These are phyloP conservation scores for Menura novaehollandiae DNA, from an alignment of 2,113 vertebrate species.

Conservation along the genomic window DNA sequence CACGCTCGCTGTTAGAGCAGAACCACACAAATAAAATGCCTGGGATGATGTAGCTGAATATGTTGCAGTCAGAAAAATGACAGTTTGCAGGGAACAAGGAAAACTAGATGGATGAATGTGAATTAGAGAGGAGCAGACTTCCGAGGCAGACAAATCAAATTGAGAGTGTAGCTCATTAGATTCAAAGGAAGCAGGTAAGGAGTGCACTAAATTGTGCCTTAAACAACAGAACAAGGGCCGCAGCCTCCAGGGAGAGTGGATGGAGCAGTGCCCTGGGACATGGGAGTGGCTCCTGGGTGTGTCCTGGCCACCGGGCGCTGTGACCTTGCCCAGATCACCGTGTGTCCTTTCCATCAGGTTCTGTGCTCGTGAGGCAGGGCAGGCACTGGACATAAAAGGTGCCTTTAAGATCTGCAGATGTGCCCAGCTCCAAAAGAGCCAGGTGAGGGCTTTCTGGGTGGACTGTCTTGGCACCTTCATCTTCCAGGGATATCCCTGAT, in stretches of 20 bases:
- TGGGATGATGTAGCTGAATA: conserved; percentile 8
- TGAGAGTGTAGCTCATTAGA: background rate
- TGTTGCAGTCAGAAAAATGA: background rate
- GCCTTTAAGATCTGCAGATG: background rate
- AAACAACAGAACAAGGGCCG: background rate
- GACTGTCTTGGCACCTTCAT: background rate
- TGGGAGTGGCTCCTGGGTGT: background rate
- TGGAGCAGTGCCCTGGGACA: background rate
- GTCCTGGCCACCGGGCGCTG: background rate
- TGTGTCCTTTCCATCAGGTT: background rate
- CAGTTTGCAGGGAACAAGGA: background rate
- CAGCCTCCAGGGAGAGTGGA: background rate
- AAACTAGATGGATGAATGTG: background rate
- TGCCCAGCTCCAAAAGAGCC: background rate
- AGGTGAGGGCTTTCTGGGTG: background rate
- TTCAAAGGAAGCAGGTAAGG: background rate
- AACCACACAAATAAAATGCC: conserved; percentile 26
- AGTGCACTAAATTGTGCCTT: background rate
- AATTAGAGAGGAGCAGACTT: background rate
- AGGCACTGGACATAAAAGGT: background rate
- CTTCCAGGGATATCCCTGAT: background rate
- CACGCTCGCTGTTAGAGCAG: background rate
- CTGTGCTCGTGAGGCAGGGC: background rate
- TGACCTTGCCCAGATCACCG: background rate
- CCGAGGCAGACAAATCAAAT: background rate